Evolutionary conservation across 2,888 invertebrate genomes (phyloP).

Genomic region (Drosophila aldrichi): DNA sequence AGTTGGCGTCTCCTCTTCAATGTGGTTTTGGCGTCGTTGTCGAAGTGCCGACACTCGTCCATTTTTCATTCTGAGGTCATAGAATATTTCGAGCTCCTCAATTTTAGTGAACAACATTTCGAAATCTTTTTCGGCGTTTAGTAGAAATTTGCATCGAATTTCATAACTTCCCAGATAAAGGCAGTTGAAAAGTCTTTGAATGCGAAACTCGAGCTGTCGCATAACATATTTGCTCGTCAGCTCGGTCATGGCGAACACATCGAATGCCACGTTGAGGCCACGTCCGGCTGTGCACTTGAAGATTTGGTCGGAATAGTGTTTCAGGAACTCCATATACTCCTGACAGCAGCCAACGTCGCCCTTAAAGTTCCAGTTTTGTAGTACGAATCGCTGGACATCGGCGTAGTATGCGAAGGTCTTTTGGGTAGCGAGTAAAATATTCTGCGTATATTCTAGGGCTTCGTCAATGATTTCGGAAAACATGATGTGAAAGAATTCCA

Average conservation of each 20-base stretch:
- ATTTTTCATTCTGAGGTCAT: conserved; percentile 76
- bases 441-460: conserved; percentile 74
- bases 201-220: conserved; percentile 80
- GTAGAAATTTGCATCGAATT: conserved; percentile 79
- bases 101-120: conserved; percentile 72
- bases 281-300: conserved; percentile 70
- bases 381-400: conserved; percentile 70
- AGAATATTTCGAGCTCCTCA: conserved; percentile 80
- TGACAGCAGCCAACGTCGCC: conserved; percentile 66
- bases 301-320: conserved; percentile 72
- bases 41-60: conserved; percentile 52
- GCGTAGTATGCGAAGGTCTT: conserved; percentile 67
- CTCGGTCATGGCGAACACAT: conserved; percentile 81
- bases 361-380: conserved; percentile 63
- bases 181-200: conserved; percentile 82
- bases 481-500: conserved; percentile 81
- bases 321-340: conserved; percentile 77
- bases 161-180: conserved; percentile 72
- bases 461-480: conserved; percentile 80
- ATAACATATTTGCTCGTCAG: conserved; percentile 77
- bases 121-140: conserved; percentile 78
- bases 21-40: conserved; percentile 26
- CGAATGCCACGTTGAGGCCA: conserved; percentile 69
- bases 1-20: conserved; percentile 3
- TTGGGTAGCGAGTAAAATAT: conserved; percentile 65